phyloP scores from a whole-genome alignment of 2,888 invertebrate species.

The Napeogenes inachia region DNA sequence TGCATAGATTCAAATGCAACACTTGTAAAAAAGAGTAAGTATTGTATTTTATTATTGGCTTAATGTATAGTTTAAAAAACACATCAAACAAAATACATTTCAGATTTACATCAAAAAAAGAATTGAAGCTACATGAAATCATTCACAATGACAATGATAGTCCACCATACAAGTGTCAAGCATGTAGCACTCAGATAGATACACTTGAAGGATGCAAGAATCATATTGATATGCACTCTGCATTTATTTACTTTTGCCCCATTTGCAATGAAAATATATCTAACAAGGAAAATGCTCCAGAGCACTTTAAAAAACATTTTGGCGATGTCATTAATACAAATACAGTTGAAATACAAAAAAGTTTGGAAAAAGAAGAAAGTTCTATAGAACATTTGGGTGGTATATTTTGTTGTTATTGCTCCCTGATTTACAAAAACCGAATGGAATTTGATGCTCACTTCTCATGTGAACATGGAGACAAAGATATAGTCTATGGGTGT shows the following conservation, averaged over 20 bases:
- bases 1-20: constrained; percentile 55
- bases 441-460: constrained; percentile 76
- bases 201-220: constrained; percentile 51
- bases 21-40: constrained; percentile 61
- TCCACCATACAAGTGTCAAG: constrained; percentile 56
- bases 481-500: constrained; percentile 70
- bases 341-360: constrained; percentile 39
- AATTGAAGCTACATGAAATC: constrained; percentile 54
- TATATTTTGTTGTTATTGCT: constrained; percentile 75
- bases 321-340: constrained; percentile 39
- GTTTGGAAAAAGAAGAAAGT: constrained; percentile 52
- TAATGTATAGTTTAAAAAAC: not conserved
- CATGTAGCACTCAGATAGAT: constrained; percentile 47
- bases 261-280: constrained; percentile 52
- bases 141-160: constrained; percentile 50
- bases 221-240: constrained; percentile 58
- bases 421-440: constrained; percentile 67
- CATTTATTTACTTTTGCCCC: constrained; percentile 55
- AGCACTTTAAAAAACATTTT: constrained; percentile 60
- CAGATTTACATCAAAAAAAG: constrained; percentile 59
- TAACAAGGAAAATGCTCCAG: constrained; percentile 42
- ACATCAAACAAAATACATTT: constrained; percentile 20
- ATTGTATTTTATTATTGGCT: not conserved
- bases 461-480: constrained; percentile 55
- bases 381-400: constrained; percentile 61